A percentile compares a stretch with the other conserved stretches of the same genome.
Evolutionary conservation across 2,797 vertebrate genomes (phyloP).

Genomic region (Enteromius treurensis): DNA sequence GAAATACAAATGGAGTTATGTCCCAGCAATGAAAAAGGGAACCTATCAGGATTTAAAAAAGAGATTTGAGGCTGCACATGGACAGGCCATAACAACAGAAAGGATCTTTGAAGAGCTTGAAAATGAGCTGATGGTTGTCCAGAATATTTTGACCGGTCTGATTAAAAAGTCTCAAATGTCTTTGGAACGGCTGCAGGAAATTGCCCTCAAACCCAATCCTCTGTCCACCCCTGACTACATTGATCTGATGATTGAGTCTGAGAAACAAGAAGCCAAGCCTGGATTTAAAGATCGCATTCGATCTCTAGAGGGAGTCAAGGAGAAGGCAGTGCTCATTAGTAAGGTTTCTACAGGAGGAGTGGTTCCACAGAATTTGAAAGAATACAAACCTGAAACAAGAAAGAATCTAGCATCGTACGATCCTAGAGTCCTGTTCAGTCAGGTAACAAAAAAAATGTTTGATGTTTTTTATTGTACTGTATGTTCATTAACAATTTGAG

Average conservation of each 20-base stretch:
- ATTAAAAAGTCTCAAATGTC: background rate
- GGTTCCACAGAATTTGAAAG: background rate
- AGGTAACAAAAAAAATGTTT: too few species aligned
- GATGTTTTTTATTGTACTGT: too few species aligned
- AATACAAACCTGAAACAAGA: too few species aligned
- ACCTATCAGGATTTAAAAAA: constrained; percentile 50
- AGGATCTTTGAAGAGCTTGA: constrained; percentile 9
- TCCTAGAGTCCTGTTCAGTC: too few species aligned
- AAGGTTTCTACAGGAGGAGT: background rate
- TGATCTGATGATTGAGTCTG: constrained; percentile 67
- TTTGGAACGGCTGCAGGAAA: constrained; percentile 65
- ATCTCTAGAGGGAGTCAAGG: background rate
- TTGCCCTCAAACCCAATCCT: constrained; percentile 65
- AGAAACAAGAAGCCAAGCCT: constrained; percentile 57
- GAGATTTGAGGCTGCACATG: constrained; percentile 50
- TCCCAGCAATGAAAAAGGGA: constrained; percentile 18
- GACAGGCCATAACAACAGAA: constrained; percentile 1
- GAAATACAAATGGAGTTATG: constrained; percentile 41
- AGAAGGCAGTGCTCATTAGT: background rate
- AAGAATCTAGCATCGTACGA: too few species aligned
- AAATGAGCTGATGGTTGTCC: background rate
- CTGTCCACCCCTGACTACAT: constrained; percentile 68
- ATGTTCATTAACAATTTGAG: too few species aligned
- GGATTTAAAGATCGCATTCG: constrained; percentile 59
- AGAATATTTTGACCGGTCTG: background rate